Percentiles rank a stretch among this genome's conserved stretches.
These are phyloP conservation scores for Lerista edwardsae DNA, from an alignment of 2,797 vertebrate genomes.

Conservation along the genomic window DNA sequence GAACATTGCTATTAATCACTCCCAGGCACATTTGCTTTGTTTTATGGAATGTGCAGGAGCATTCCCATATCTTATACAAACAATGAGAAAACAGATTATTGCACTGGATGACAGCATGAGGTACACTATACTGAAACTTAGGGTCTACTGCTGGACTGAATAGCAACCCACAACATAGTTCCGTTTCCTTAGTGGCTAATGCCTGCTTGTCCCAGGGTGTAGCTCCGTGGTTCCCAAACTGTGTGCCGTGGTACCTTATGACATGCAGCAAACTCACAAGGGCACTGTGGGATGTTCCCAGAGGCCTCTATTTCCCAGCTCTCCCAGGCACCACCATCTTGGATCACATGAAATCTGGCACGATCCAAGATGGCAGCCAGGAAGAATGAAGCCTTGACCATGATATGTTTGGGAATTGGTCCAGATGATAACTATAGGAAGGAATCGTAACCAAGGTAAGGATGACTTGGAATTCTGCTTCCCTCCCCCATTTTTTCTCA, in stretches of 20 bases:
- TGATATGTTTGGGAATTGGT: too few species aligned
- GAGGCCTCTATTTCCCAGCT: too few species aligned
- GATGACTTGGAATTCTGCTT: background rate
- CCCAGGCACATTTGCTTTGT: constrained; percentile 82
- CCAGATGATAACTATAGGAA: background rate
- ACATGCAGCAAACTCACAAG: too few species aligned
- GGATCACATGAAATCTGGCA: too few species aligned
- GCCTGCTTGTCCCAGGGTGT: background rate
- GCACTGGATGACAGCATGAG: constrained; percentile 6
- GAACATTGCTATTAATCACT: constrained; percentile 88
- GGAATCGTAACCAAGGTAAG: background rate
- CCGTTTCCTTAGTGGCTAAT: background rate
- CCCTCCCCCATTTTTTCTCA: background rate
- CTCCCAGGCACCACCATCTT: too few species aligned
- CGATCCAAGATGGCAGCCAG: too few species aligned
- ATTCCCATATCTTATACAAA: constrained; percentile 67
- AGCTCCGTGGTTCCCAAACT: background rate
- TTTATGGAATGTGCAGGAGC: constrained; percentile 86
- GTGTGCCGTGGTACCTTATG: too few species aligned
- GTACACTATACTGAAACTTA: constrained; percentile 33
- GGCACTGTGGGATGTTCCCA: too few species aligned
- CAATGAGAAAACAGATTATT: constrained; percentile 7
- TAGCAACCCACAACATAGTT: background rate
- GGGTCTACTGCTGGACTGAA: background rate
- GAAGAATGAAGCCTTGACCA: too few species aligned